Evolutionary conservation across 2,888 invertebrate genomes (phyloP), one percentile per base, ranked within the genome.

Genomic region (Automeris io): DNA sequence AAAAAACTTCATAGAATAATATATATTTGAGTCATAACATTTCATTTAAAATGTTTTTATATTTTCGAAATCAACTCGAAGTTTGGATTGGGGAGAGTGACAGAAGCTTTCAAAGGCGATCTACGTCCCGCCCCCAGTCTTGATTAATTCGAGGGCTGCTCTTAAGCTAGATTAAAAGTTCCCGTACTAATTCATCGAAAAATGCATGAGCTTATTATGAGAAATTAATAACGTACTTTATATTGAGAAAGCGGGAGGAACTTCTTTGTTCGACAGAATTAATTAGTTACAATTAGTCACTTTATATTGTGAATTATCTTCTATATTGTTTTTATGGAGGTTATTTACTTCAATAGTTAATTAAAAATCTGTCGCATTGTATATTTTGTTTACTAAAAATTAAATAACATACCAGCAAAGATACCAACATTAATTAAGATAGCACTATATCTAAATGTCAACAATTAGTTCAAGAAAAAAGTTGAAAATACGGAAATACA

Each of bases 81-180:
- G 32, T 40, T 37, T 33, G 45, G 40, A 42, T 40, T 42, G 35
- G 45, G 48, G 48, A 48, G 51, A 51, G 53, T 56, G 63, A 58
- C 57, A 56, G 53, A 45, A 57, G 50, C 42, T 54, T 40, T 42
- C 37, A 43, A 42, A 45, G 43, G 35, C 32, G 37, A 33, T 8
- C 22, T 42, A 19, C 37, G 39, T 40, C 42, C 45, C 47, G 41
- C 43, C 47, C 23, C 33, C 26, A 34, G 36, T 42, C 54, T 54
- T 61, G 58, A 64, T 63, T 59, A 63, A 63, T 51, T 45, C 45
- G 49, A 47, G 48, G 45, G 45, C 33, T 38, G 41, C 43, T 47
- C 52, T 56, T 47, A 51, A 67, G 60, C 58, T 61, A 70, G 70
- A 76, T 77, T 78, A 79, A 76, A 76, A 77, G 66, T 70, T 67